Percentiles rank a stretch among this genome's conserved stretches.
Conservation (phyloP, 2,113 vertebrate genomes). For the Chaetodon auriga region DNA sequence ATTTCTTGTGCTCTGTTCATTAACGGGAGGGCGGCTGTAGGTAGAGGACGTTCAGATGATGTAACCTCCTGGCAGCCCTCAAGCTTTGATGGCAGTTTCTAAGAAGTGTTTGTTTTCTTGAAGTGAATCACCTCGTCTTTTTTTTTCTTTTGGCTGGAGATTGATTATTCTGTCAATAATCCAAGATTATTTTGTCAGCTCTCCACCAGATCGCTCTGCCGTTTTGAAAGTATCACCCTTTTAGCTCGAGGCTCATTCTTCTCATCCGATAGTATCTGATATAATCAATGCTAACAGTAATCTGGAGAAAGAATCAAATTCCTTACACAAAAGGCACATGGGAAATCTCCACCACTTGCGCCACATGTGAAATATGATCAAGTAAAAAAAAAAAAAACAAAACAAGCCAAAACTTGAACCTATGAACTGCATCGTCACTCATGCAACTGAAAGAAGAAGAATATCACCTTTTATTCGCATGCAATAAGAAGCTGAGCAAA, state of each 20-base stretch:
- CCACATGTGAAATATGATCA: background rate
- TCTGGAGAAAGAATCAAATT: background rate
- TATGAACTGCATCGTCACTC: background rate
- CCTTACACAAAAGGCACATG: background rate
- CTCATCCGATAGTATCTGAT: background rate
- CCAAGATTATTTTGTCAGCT: background rate
- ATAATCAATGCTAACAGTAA: background rate
- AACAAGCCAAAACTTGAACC: no score
- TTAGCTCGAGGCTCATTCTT: background rate
- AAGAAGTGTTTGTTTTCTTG: background rate
- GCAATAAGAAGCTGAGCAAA: background rate
- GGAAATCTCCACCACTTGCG: background rate
- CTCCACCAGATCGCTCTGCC: background rate
- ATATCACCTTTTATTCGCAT: no score
- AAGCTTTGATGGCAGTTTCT: background rate
- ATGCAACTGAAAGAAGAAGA: background rate
- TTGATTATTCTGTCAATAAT: background rate
- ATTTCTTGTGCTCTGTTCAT: background rate
- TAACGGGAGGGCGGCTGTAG: background rate
- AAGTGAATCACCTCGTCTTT: background rate
- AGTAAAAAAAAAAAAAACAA: no score
- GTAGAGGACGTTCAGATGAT: background rate
- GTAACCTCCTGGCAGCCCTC: background rate
- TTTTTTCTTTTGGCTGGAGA: background rate
- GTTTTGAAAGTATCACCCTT: background rate